Evolutionary conservation across 2,888 invertebrate genomes (phyloP).

Genomic region (Amblyjoppa proteus): DNA sequence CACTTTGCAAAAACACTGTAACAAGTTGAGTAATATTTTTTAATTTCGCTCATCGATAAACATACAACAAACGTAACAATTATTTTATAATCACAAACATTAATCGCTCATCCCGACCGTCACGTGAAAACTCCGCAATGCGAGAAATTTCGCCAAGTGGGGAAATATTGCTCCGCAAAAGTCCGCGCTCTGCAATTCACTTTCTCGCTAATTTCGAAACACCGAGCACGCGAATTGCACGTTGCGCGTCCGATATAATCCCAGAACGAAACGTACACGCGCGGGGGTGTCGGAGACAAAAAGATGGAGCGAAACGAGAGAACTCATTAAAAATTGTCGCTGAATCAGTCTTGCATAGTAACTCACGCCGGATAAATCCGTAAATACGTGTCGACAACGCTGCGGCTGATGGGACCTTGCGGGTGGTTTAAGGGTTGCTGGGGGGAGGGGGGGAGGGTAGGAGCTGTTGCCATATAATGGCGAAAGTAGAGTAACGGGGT

Average conservation of each 20-base stretch:
- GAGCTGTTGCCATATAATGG: conserved; percentile 11
- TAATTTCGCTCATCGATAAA: no score
- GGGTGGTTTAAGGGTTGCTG: not conserved
- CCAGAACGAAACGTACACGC: not conserved
- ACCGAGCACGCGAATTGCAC: not conserved
- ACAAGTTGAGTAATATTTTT: no score
- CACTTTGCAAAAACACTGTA: no score
- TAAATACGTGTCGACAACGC: conserved; percentile 21
- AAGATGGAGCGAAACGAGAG: conserved; percentile 27
- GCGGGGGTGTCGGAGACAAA: conserved; percentile 41
- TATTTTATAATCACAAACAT: no score
- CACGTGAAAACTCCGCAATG: no score
- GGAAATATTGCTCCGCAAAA: not conserved
- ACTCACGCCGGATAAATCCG: conserved; percentile 9
- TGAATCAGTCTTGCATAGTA: conserved; percentile 67
- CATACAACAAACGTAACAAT: no score
- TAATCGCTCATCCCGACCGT: no score
- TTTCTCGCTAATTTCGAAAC: not conserved
- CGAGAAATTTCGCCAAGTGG: not conserved
- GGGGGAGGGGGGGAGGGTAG: not conserved
- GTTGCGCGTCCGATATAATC: not conserved
- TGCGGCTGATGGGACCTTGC: not conserved
- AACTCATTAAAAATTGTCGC: conserved; percentile 74
- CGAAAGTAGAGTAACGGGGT: conserved; percentile 40
- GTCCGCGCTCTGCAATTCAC: no score